Conservation (phyloP, 2,888 invertebrate genomes). For the Trissolcus brochymenae region DNA sequence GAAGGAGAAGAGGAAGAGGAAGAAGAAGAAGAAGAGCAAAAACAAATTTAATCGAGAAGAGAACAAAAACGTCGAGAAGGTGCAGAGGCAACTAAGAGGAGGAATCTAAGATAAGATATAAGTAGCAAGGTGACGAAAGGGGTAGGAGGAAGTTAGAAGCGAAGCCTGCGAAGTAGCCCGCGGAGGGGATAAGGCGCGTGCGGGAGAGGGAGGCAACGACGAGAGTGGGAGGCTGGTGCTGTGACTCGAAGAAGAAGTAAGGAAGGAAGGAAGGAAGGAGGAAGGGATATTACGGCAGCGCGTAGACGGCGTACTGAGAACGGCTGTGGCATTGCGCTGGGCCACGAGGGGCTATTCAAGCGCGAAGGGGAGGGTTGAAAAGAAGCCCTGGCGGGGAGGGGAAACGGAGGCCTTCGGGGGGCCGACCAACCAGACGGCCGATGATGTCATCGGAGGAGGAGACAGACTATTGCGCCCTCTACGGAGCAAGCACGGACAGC, state of each 20-base stretch:
- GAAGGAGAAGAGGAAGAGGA: constrained; percentile 41
- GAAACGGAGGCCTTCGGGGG: constrained; percentile 88
- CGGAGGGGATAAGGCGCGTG: constrained; percentile 13
- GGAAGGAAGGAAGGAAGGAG: constrained; percentile 50
- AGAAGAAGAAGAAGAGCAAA: not conserved
- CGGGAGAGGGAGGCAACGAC: constrained; percentile 57
- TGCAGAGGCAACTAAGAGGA: constrained; percentile 14
- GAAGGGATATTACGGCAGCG: constrained; percentile 61
- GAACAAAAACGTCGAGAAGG: no score
- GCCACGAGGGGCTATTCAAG: constrained; percentile 83
- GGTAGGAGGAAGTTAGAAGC: constrained; percentile 42
- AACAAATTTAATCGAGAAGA: no score
- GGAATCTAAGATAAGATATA: constrained; percentile 5
- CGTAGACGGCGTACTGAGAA: constrained; percentile 71
- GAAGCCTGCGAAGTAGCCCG: not conserved
- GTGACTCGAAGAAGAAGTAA: constrained; percentile 53
- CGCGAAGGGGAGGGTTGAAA: constrained; percentile 81
- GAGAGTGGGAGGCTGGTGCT: constrained; percentile 57
- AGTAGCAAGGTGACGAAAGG: not conserved
- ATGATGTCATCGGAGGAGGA: constrained; percentile 98
- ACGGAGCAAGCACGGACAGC: constrained; percentile 83
- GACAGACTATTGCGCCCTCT: constrained; percentile 95
- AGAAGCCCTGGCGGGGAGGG: constrained; percentile 80
- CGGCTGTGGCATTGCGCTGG: constrained; percentile 79
- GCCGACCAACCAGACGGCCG: constrained; percentile 83